Base-by-base conservation (phyloP, 2,888 invertebrate genomes). In the Leptinotarsa peninsularis region DNA sequence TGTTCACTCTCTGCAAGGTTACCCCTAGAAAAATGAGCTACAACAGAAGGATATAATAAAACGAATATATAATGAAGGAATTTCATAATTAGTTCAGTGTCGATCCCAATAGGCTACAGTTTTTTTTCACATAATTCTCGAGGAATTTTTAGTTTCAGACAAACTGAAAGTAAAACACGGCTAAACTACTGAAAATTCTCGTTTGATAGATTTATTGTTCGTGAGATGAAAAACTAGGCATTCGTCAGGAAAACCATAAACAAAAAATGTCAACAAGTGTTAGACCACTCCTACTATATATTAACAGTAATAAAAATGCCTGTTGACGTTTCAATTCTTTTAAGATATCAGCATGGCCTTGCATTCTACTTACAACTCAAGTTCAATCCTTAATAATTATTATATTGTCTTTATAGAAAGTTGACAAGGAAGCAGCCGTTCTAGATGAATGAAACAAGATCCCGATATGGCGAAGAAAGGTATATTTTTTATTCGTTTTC, bases 241-340 rank as follows among this genome's bases (percentile, higher is more conserved):
- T 63, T 17, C 5, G 33, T 33, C 63, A 58, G 15, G 49, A 43
- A 43, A 21, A 18, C 15, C 43, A 56, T 18, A 70, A 56, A 56
- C 21, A 69, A 71, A 75, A 67, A 69, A 17, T 75, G 75, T 71
- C 75, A 56, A 70, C 66, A 43, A 54, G 63, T 27, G 66, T 49
- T 72, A 66, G 15, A 52, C 49, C 74, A 67, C 69, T 52, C 73
- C 73, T 33, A 58, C 74, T 50, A 43, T 43, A 13, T 17, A 33
- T 15, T 15, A 67, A 56, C 27, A 60, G 27, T 50, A 27, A 60
- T 73, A 58, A 50, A 58, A 73, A 71, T 71, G 66, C 33, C 50
- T 27, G 49, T 27, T 10, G 56, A 18, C 7, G 43, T 58, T 58
- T 54, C 33, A 70, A 7, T 56, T 54, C 58, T 13, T 49, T 18